Conservation (phyloP, 2,113 vertebrate genomes). For the Felis chaus region DNA sequence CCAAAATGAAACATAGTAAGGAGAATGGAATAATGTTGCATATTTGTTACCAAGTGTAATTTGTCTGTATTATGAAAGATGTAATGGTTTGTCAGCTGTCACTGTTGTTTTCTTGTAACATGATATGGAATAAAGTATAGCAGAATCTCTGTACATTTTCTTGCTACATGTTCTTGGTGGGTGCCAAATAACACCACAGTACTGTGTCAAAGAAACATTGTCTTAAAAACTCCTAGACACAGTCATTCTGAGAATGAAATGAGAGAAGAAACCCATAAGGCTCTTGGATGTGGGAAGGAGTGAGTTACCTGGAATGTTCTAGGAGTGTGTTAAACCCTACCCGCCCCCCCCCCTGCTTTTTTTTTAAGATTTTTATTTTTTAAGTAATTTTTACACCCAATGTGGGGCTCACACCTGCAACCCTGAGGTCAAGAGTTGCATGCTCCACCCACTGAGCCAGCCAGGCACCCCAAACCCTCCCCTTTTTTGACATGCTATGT, state of each 20-base stretch:
- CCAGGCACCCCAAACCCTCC: neutral
- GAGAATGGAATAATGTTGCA: constrained; percentile 90
- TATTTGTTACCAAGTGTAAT: constrained; percentile 95
- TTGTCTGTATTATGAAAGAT: constrained; percentile 96
- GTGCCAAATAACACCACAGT: neutral
- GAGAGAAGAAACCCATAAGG: neutral
- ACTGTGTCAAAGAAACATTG: neutral
- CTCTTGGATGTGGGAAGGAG: neutral
- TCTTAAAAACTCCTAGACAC: neutral
- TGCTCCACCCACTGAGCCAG: neutral
- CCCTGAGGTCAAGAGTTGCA: neutral
- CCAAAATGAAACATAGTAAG: constrained; percentile 86
- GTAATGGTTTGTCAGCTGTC: constrained; percentile 95
- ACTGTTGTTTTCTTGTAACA: constrained; percentile 96
- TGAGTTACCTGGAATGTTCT: neutral
- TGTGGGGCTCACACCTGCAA: neutral
- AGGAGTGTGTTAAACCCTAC: neutral
- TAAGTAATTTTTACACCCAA: neutral
- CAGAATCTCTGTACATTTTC: constrained; percentile 80
- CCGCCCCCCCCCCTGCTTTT: neutral
- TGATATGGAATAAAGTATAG: constrained; percentile 94
- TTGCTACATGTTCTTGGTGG: constrained; percentile 60
- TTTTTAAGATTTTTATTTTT: neutral
- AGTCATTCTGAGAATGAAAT: neutral
- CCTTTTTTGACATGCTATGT: neutral